Conservation (phyloP, 2,113 vertebrate species). For the Hemiscyllium ocellatum region DNA sequence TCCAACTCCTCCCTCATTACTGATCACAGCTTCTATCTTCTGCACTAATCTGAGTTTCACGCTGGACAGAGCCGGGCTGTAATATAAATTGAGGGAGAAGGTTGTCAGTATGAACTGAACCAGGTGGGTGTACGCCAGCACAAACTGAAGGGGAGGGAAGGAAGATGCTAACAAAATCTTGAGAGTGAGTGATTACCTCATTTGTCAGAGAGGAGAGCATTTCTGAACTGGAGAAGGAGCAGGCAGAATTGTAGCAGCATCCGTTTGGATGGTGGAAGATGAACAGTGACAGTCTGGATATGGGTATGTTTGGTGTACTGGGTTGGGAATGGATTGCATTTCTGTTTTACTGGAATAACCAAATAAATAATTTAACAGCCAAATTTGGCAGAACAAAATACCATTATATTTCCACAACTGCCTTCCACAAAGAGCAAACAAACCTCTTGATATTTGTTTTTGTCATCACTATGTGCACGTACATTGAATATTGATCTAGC, state of each 20-base stretch:
- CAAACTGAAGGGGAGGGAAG: background rate
- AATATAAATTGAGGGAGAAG: background rate
- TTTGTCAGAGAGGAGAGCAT: background rate
- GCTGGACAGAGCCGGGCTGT: background rate
- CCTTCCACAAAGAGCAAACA: background rate
- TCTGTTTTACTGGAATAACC: background rate
- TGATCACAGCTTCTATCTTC: background rate
- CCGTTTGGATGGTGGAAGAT: background rate
- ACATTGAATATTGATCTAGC: background rate
- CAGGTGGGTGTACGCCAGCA: background rate
- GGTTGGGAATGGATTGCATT: background rate
- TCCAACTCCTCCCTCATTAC: background rate
- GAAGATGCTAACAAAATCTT: background rate
- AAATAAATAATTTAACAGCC: background rate
- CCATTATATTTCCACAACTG: background rate
- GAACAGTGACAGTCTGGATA: background rate
- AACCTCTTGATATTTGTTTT: background rate
- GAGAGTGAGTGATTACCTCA: background rate
- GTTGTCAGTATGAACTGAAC: background rate
- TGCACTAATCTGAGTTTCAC: background rate
- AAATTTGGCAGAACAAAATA: background rate
- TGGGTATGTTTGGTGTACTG: background rate
- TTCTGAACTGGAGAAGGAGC: background rate
- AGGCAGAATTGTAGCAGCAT: background rate
- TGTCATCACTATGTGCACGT: background rate